Evolutionary conservation across 2,797 vertebrate species (phyloP).

Genomic region (Synaphobranchus kaupii): DNA sequence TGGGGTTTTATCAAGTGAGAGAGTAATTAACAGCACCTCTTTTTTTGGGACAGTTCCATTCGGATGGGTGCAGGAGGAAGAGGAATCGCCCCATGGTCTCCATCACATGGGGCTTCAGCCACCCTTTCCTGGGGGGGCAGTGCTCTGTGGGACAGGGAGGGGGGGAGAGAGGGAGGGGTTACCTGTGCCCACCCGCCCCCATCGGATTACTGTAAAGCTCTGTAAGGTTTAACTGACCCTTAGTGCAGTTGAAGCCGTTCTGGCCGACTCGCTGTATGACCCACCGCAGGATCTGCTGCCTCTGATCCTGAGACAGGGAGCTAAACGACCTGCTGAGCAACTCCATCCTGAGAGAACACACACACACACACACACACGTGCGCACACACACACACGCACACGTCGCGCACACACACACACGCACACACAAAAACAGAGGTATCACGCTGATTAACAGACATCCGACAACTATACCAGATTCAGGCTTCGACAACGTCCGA

Average conservation of each 20-base stretch:
- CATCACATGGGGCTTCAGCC: constrained; percentile 54
- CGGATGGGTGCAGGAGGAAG: constrained; percentile 41
- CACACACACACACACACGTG: too few species aligned
- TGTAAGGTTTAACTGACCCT: background rate
- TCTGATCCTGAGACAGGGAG: constrained; percentile 50
- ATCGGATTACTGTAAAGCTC: too few species aligned
- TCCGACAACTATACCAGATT: background rate
- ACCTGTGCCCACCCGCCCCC: background rate
- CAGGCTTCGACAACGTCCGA: too few species aligned
- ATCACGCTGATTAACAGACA: background rate
- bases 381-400: too few species aligned
- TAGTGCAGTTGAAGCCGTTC: constrained; percentile 58
- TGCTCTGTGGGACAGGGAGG: background rate
- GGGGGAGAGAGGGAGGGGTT: background rate
- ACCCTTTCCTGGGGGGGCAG: constrained; percentile 45
- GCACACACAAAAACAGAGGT: background rate
- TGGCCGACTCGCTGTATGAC: constrained; percentile 57
- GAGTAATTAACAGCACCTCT: constrained; percentile 50
- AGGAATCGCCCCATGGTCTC: constrained; percentile 64
- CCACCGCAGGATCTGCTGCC: constrained; percentile 57
- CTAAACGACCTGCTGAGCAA: constrained; percentile 52
- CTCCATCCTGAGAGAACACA: constrained; percentile 58
- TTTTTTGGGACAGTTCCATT: constrained; percentile 54
- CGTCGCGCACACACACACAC: too few species aligned
- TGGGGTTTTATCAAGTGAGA: background rate